These are phyloP conservation scores for Drosophila micromelanica DNA, from an alignment of 1,140 invertebrate genomes.

Conservation along the genomic window DNA sequence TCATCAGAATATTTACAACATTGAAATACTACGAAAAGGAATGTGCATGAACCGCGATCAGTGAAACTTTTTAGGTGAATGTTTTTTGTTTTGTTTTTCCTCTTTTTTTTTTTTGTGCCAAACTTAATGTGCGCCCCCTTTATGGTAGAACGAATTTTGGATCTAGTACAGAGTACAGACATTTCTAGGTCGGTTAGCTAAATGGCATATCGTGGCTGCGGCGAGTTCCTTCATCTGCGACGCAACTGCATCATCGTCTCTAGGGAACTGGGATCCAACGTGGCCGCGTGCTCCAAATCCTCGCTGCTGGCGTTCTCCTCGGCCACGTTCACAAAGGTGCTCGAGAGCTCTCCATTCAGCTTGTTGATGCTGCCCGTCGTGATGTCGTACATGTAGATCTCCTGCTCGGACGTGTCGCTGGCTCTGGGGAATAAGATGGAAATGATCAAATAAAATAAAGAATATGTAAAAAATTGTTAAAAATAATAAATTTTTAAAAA, in stretches of 20 bases:
- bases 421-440: too few species aligned
- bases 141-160: conserved; percentile 2
- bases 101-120: conserved; percentile 11
- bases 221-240: too few species aligned
- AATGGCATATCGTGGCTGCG: conserved; percentile 68
- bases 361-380: conserved; percentile 88
- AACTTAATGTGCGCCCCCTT: conserved; percentile 41
- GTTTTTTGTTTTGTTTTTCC: conserved; percentile 20
- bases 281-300: conserved; percentile 87
- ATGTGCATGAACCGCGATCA: conserved; percentile 41
- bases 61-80: conserved; percentile 54
- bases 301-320: conserved; percentile 91
- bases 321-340: conserved; percentile 92
- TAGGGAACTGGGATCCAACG: conserved; percentile 85
- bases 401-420: conserved; percentile 86
- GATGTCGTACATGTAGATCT: conserved; percentile 94
- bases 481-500: too few species aligned
- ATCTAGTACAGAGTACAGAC: conserved; percentile 1
- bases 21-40: conserved; percentile 76
- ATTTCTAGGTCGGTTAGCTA: conserved; percentile 59
- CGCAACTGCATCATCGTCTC: conserved; percentile 83
- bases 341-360: conserved; percentile 89
- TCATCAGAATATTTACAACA: conserved; percentile 81
- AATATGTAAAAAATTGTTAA: too few species aligned
- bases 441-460: too few species aligned